Evolutionary conservation across 2,797 vertebrate species (phyloP), one percentile per base, ranked within the genome.

Genomic region (Chelmon rostratus): DNA sequence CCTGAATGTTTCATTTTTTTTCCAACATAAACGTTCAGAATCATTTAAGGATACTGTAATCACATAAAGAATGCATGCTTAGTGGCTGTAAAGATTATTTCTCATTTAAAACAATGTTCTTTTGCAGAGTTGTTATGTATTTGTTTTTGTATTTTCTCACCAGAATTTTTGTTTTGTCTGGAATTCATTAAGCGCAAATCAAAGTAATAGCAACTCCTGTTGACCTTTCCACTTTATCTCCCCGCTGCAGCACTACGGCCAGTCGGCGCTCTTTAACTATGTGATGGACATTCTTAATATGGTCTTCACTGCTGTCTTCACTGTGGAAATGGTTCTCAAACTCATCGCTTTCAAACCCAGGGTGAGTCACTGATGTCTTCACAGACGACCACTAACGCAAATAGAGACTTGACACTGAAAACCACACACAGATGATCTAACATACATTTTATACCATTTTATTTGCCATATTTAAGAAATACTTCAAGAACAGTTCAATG

Each of bases 271-370:
- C 73, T 99, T 99, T 89, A 99, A 98, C 92, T 97, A 98, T 21
- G 98, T 97, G 2, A 99, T 99, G 98, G 98, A 99, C 92, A 98
- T 99, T 82, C 95, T 99, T 91, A 99, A 99, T 78, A 99, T 99
- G 98, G 96, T 99, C 95, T 99, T 99, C 94, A 99, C 98, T 0
- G 90, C 97, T 82, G 97, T 99, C 61, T 99, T 99, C 93, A 99
- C 98, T 68, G 98, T 98, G 70, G 98, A 99, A 94, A 99, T 99
- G 98, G 94, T 99, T 94, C 94, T 99, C 90, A 99, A 99, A 94
- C 96, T 99, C 88, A 99, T 99, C 79, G 98, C 98, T 79, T 99
- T 99, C 94, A 99, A 99, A 92, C 98, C 98, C 85, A 98, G 97
- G 97, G 98, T 99, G 95, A 95, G 97, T 93, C 10, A 1, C 53